Evolutionary conservation across 2,888 invertebrate species (phyloP), one percentile per base, ranked within the genome.

Genomic region (Thera obeliscata): DNA sequence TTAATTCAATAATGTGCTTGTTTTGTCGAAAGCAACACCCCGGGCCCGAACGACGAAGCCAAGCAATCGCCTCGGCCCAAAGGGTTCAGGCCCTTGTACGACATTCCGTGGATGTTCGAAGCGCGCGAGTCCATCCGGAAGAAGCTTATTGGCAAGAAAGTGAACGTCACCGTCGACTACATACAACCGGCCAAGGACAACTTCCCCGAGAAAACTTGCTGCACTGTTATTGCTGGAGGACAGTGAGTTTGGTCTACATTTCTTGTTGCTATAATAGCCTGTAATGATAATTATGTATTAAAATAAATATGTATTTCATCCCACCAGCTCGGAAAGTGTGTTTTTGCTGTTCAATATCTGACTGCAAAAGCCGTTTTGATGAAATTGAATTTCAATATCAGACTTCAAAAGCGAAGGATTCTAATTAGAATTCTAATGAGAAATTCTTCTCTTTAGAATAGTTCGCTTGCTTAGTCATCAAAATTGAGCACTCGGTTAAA

Each of bases 81-180:
- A 87, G 96, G 96, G 71, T 97, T 92, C 75, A 96, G 98, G 79
- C 98, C 99, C 0, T 94, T 99, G 0, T 99, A 99, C 86, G 99
- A 99, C 86, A 97, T 99, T 82, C 99, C 99, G 1, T 98, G 97
- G 96, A 98, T 99, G 98, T 99, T 97, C 86, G 99, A 99, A 88
- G 99, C 99, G 0, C 96, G 99, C 62, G 99, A 99, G 91, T 99
- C 97, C 86, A 94, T 99, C 49, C 95, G 99, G 55, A 99, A 99
- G 86, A 98, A 98, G 84, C 94, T 99, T 11, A 96, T 99, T 80
- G 98, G 99, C 60, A 99, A 99, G 87, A 98, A 97, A 87, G 98
- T 99, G 0, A 97, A 96, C 78, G 97, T 99, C 7, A 96, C 96
- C 35, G 96, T 99, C 38, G 99, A 99, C 89, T 99, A 99, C 86